phyloP scores from a whole-genome alignment of 2,797 vertebrate genomes.

The Miichthys miiuy region DNA sequence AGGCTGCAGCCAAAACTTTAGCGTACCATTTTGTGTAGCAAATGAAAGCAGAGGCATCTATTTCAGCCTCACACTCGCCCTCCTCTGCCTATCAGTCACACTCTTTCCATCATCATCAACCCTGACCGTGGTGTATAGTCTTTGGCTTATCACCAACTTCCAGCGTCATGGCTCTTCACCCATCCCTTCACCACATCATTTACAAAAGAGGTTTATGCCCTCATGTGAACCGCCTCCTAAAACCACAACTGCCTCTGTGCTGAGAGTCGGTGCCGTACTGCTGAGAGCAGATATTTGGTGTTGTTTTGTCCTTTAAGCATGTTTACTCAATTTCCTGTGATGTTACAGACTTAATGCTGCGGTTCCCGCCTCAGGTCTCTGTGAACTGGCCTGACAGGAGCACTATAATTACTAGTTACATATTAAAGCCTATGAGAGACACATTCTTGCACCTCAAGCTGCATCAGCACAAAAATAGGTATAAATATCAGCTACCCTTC shows the following conservation, averaged over 20 bases:
- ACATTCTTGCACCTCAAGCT: conserved; percentile 6
- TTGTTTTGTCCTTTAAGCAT: conserved; percentile 38
- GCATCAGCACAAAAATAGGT: conserved; percentile 29
- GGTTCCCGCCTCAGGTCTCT: conserved; percentile 33
- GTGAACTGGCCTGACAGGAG: conserved; percentile 36
- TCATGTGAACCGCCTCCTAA: conserved; percentile 58
- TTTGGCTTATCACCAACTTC: conserved; percentile 58
- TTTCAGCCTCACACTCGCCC: conserved; percentile 10
- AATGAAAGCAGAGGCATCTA: conserved; percentile 31
- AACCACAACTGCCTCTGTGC: conserved; percentile 40
- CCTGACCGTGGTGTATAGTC: conserved; percentile 50
- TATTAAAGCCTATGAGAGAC: background rate
- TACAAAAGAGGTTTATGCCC: conserved; percentile 62
- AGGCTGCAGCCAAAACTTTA: background rate
- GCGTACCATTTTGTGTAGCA: conserved; percentile 28
- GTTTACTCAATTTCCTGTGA: conserved; percentile 49
- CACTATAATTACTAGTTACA: conserved; percentile 33
- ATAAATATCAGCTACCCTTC: conserved; percentile 31
- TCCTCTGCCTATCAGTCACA: conserved; percentile 54
- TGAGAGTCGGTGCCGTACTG: conserved; percentile 11
- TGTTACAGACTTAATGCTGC: conserved; percentile 33
- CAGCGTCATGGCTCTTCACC: conserved; percentile 48
- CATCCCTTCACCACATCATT: conserved; percentile 61
- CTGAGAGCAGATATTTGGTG: conserved; percentile 45
- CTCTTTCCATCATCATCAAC: conserved; percentile 62